A percentile compares a stretch with the other conserved stretches of the same genome.
These are phyloP conservation scores for Campopleginae sp. DNA, from an alignment of 2,888 invertebrate species.

Conservation along the genomic window DNA sequence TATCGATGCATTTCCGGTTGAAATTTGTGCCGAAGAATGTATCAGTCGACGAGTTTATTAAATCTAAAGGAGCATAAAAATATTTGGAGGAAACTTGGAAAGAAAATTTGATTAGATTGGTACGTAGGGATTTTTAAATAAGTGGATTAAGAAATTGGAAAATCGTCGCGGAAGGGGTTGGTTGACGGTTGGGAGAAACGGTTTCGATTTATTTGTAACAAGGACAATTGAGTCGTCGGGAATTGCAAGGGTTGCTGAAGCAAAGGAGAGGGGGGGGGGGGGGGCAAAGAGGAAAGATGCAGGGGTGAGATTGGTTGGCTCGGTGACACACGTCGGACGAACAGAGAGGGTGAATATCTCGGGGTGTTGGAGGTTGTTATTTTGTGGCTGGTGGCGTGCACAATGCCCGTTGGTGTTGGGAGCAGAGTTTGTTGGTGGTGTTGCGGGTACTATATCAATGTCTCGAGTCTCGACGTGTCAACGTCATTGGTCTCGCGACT, in stretches of 20 bases:
- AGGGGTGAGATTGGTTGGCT: constrained; percentile 46
- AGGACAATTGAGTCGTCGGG: constrained; percentile 60
- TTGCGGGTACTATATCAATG: constrained; percentile 75
- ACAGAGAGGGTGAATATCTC: constrained; percentile 56
- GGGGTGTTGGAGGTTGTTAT: constrained; percentile 57
- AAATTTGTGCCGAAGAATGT: no score
- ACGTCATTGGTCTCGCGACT: constrained; percentile 75
- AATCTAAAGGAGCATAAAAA: no score
- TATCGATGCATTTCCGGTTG: no score
- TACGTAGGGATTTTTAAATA: neutral
- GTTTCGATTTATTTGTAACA: constrained; percentile 46
- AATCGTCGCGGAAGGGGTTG: constrained; percentile 1
- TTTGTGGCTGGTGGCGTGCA: constrained; percentile 48
- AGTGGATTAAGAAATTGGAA: neutral
- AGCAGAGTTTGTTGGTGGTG: constrained; percentile 47
- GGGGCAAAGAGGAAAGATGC: neutral
- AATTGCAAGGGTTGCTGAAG: constrained; percentile 59
- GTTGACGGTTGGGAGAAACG: neutral
- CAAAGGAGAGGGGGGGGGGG: neutral
- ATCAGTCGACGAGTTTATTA: no score
- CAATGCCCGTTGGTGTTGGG: constrained; percentile 43
- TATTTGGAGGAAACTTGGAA: no score
- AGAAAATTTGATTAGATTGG: no score
- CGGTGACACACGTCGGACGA: constrained; percentile 55
- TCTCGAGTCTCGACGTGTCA: constrained; percentile 75